Evolutionary conservation across 2,797 vertebrate species (phyloP), one percentile per base, ranked within the genome.

Genomic region (Bradypus variegatus): DNA sequence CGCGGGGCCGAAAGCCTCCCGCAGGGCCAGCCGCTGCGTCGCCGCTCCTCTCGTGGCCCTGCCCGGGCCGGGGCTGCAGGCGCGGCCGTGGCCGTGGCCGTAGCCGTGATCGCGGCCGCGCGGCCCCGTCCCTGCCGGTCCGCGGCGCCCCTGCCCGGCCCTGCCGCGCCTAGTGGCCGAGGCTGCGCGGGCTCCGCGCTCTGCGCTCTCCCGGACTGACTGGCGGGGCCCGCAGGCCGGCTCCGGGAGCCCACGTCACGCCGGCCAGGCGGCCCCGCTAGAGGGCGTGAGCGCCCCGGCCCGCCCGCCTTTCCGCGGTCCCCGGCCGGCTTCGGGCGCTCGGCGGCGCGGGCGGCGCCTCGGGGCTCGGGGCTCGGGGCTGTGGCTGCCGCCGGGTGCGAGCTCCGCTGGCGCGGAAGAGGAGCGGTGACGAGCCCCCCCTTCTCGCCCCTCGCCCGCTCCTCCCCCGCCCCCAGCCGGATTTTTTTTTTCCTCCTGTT

Each of bases 201-300:
- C 96, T 93, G 94, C 89, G 91, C 72, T 81, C 95, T 97, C 96
- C 95, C 81, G 11, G 93, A 95, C 97, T 96, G 97, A 95, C 96
- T 97, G 96, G 95, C 96, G 80, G 86, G 94, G 96, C 97, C 97
- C 95, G 96, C 96, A 93, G 96, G 93, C 97, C 67, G 97, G 96
- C 97, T 58, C 55, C 96, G 91, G 94, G 95, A 50, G 86, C 95
- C 88, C 96, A 96, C 96, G 96, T 96, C 96, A 96, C 95, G 91
- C 95, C 91, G 95, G 55, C 94, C 85, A 90, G 62, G 64, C 91
- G 95, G 91, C 77, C 93, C 97, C 97, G 93, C 97, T 97, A 97
- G 97, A 96, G 97, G 97, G 97, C 97, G 97, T 96, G 95, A 89
- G 94, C 86, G 72, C 55, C 73, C 45, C 67, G 91, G 72, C 81